Conservation (phyloP, 1,140 invertebrate genomes). For the Bombus sylvicola region DNA sequence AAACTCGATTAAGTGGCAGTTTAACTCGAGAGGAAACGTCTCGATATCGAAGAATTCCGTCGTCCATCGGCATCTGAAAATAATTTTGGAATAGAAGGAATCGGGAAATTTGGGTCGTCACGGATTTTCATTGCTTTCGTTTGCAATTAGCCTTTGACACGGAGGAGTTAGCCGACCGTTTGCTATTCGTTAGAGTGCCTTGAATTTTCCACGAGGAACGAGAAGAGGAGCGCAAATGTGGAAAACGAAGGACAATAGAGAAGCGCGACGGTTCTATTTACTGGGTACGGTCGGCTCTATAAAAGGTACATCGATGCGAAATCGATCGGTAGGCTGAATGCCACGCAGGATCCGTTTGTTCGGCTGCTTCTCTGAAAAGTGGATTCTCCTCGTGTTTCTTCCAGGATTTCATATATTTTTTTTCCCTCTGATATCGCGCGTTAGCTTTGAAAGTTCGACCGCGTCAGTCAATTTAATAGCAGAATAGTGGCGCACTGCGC, state of each 20-base stretch:
- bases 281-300: background rate
- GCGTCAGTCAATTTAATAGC: conserved; percentile 35
- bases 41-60: conserved; percentile 7
- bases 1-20: conserved; percentile 59
- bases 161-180: background rate
- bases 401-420: conserved; percentile 3
- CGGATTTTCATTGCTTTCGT: background rate
- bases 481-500: background rate
- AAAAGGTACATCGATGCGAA: background rate
- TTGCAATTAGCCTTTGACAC: background rate
- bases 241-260: background rate
- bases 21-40: conserved; percentile 15
- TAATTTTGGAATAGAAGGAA: background rate
- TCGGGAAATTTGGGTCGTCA: background rate
- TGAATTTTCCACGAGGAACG: background rate
- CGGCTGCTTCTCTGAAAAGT: background rate
- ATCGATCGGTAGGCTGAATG: background rate
- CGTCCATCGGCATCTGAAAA: background rate
- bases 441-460: background rate
- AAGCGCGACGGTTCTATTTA: background rate
- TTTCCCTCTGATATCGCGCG: background rate
- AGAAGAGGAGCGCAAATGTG: background rate
- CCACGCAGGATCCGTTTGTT: background rate
- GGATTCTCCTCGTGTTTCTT: conserved; percentile 5
- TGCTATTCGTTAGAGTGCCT: background rate